These are phyloP conservation scores for Portevinia maculata DNA, from an alignment of 2,888 invertebrate genomes.

Conservation along the genomic window DNA sequence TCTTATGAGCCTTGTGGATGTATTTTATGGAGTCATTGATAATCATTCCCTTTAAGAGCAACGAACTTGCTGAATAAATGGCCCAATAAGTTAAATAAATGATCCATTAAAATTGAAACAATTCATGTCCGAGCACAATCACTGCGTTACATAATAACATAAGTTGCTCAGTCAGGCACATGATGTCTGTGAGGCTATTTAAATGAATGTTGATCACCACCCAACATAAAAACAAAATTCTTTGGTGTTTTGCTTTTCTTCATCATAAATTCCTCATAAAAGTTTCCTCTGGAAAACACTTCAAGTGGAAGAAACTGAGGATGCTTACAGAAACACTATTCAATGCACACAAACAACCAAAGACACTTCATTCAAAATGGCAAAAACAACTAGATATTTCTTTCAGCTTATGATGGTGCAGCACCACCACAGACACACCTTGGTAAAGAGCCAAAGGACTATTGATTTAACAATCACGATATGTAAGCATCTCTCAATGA, in stretches of 20 bases:
- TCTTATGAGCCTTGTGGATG: neutral
- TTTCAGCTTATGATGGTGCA: slow-evolving; percentile 6
- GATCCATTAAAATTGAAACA: slow-evolving; percentile 31
- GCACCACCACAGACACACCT: slow-evolving; percentile 21
- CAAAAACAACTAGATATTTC: neutral
- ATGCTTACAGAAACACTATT: slow-evolving; percentile 34
- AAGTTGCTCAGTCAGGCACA: neutral
- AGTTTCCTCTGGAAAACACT: slow-evolving; percentile 50
- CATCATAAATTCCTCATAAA: slow-evolving; percentile 24
- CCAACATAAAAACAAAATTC: slow-evolving; percentile 37
- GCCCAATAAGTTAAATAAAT: slow-evolving; percentile 35
- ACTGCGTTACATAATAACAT: slow-evolving; percentile 32
- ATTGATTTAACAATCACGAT: slow-evolving; percentile 70
- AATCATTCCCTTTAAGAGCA: slow-evolving; percentile 31
- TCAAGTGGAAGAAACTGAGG: slow-evolving; percentile 36
- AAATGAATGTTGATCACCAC: slow-evolving; percentile 49
- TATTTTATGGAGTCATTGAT: slow-evolving; percentile 19
- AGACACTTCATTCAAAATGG: slow-evolving; percentile 9
- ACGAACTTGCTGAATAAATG: slow-evolving; percentile 18
- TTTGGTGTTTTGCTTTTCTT: slow-evolving; percentile 23
- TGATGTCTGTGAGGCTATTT: slow-evolving; percentile 3
- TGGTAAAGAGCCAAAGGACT: slow-evolving; percentile 56
- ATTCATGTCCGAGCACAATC: slow-evolving; percentile 21
- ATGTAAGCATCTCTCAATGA: slow-evolving; percentile 8
- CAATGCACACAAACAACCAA: slow-evolving; percentile 24